Base-by-base conservation (phyloP, 2,113 vertebrate species). In the Hydrolagus affinis region DNA sequence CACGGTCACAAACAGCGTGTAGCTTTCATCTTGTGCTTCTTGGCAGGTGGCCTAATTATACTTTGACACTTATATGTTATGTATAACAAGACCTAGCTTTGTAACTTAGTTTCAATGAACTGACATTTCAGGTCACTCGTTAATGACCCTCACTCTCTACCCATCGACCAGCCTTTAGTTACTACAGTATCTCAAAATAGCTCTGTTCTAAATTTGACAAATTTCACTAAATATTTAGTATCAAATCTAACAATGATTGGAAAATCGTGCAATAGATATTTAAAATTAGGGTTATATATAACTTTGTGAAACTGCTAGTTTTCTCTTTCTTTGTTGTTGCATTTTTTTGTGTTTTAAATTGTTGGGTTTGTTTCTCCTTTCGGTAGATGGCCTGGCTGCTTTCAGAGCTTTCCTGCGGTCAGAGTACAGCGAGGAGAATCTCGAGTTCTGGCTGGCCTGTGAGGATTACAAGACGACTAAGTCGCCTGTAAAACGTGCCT, bases 401-500 rank as follows among this genome's bases (percentile, higher is more conserved):
- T 99, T 99, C 90, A 95, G 94, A 1, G 90, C 94, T 59, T 99
- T 99, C 88, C 91, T 99, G 72, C 93, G 96, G 86, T 97, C 96
- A 0, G 98, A 99, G 88, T 99, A 97, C 89, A 99, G 97, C 0
- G 96, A 99, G 89, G 98, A 99, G 92, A 99, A 99, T 91, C 93
- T 99, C 0, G 96, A 97, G 17, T 99, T 99, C 91, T 99, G 98
- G 94, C 90, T 97, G 86, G 98, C 96, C 0, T 99, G 98, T 0
- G 96, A 98, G 87, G 97, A 98, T 71, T 98, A 95, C 91, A 96
- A 93, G 89, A 95, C 88, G 89, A 96, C 92, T 62, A 95, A 93
- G 15, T 95, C 93, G 0, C 86, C 91, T 68, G 86, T 92, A 86
- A 96, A 97, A 87, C 91, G 97, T 28, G 88, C 90, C 1, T 89